A percentile compares a stretch with the other conserved stretches of the same genome.
phyloP scores from a whole-genome alignment of 2,888 invertebrate species.

The Linnaemya tessellans region DNA sequence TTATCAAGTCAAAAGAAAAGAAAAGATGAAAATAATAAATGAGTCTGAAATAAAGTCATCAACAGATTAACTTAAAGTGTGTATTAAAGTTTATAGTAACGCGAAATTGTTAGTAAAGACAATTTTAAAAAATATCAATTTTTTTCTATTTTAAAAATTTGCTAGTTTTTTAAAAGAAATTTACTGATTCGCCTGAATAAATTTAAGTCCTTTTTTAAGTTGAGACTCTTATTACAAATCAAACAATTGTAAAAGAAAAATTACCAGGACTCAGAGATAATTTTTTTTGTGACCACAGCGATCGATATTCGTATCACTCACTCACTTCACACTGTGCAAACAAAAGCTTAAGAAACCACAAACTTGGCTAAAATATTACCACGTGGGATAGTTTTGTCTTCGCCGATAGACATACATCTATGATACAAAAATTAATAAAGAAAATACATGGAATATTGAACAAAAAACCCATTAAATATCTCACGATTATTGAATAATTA shows the following conservation, averaged over 20 bases:
- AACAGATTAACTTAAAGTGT: background rate
- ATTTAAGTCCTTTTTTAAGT: no score
- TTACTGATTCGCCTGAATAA: no score
- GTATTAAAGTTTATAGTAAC: background rate
- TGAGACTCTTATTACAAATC: no score
- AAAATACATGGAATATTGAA: background rate
- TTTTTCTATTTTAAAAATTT: no score
- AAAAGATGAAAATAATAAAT: background rate
- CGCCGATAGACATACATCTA: background rate
- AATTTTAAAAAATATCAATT: no score
- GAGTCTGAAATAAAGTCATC: background rate
- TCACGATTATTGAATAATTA: constrained; percentile 67
- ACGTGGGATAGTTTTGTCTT: no score
- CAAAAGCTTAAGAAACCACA: no score
- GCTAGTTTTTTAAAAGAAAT: no score
- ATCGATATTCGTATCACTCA: background rate
- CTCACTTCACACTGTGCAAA: background rate
- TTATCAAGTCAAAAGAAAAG: constrained; percentile 4
- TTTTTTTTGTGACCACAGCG: no score
- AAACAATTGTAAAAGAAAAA: no score
- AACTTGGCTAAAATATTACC: no score
- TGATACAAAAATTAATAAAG: background rate
- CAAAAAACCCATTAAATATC: constrained; percentile 40
- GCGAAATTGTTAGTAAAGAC: background rate
- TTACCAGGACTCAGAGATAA: no score